A percentile compares a stretch with the other conserved stretches of the same genome.
These are phyloP conservation scores for Eurois occulta DNA, from an alignment of 2,888 invertebrate species.

Conservation along the genomic window DNA sequence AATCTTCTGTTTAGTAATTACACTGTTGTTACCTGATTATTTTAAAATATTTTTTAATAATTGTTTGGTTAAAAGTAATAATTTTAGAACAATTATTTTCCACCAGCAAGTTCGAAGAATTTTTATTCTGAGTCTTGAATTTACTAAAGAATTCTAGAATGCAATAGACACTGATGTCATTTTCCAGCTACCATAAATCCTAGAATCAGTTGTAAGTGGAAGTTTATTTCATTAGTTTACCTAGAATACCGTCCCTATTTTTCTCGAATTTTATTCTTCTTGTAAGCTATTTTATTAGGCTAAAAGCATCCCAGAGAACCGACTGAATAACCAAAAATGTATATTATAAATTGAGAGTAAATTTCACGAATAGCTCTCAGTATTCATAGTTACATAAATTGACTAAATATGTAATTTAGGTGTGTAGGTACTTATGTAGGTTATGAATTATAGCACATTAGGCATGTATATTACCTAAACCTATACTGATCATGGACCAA, in stretches of 20 bases:
- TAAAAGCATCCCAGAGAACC: not conserved
- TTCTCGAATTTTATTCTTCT: slow-evolving; percentile 5
- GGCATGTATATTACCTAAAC: not conserved
- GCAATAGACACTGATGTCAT: slow-evolving; percentile 8
- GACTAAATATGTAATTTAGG: not conserved
- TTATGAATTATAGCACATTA: not conserved
- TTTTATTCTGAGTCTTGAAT: slow-evolving; percentile 9
- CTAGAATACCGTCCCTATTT: not conserved
- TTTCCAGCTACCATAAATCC: not conserved
- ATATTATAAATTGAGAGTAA: not conserved
- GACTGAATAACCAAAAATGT: not conserved
- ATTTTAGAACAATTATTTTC: not conserved
- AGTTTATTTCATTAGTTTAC: slow-evolving; percentile 4
- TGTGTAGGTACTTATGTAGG: not conserved
- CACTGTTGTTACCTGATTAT: not conserved
- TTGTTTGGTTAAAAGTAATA: not conserved
- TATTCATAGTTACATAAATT: not conserved
- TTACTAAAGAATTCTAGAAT: slow-evolving; percentile 12
- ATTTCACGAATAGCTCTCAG: not conserved
- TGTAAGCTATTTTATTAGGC: too few relatives aligned
- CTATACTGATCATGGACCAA: not conserved
- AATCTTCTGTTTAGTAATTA: not conserved
- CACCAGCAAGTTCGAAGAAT: not conserved
- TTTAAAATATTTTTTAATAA: too few relatives aligned
- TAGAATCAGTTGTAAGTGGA: slow-evolving; percentile 9